These are phyloP conservation scores for Oryzaephilus surinamensis DNA, from an alignment of 1,140 invertebrate genomes.

Conservation along the genomic window DNA sequence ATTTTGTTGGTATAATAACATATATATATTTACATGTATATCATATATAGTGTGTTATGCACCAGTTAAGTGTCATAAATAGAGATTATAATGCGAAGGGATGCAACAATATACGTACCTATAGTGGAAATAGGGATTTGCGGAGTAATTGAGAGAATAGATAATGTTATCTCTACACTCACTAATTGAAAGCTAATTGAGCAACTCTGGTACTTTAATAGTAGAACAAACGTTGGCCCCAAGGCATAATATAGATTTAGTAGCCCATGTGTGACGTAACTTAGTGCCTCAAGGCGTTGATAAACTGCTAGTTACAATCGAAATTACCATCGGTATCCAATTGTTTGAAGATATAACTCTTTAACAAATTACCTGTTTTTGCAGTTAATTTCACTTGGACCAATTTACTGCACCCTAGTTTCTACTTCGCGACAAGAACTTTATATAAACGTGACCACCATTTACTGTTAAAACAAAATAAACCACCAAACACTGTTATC, in stretches of 20 bases:
- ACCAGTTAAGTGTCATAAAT: too few relatives aligned
- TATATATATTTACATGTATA: too few relatives aligned
- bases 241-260: conserved; percentile 31
- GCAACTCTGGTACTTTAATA: conserved; percentile 29
- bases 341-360: conserved; percentile 30
- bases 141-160: conserved; percentile 27
- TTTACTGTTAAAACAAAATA: background rate
- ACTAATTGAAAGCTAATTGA: conserved; percentile 37
- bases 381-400: conserved; percentile 26
- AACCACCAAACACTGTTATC: too few relatives aligned
- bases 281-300: conserved; percentile 22
- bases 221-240: conserved; percentile 21
- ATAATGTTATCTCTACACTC: conserved; percentile 30
- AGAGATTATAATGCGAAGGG: conserved; percentile 11
- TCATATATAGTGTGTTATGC: conserved; percentile 1
- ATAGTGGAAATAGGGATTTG: conserved; percentile 6
- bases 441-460: conserved; percentile 11
- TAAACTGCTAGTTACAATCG: conserved; percentile 25
- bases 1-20: too few relatives aligned
- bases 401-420: conserved; percentile 26
- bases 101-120: too few relatives aligned
- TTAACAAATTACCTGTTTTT: conserved; percentile 31
- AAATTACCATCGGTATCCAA: conserved; percentile 18
- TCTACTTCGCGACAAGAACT: conserved; percentile 14
- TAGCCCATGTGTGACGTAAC: conserved; percentile 24